A percentile compares a stretch with the other conserved stretches of the same genome.
These are phyloP conservation scores for Desmodus rotundus DNA, from an alignment of 2,113 vertebrate species.

Conservation along the genomic window DNA sequence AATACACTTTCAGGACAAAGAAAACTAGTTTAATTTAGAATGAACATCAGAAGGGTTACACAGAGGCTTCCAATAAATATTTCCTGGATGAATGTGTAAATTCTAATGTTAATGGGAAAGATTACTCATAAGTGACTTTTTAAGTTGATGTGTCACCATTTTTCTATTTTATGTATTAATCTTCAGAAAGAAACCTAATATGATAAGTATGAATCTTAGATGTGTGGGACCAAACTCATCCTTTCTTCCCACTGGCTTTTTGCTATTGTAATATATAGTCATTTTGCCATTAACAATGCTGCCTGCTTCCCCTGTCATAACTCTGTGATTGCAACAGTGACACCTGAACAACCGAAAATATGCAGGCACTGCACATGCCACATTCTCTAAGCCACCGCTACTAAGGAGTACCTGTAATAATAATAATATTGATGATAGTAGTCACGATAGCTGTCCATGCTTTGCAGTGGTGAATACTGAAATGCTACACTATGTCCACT, in stretches of 20 bases:
- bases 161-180: background rate
- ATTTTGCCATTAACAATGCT: background rate
- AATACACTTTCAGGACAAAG: background rate
- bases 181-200: background rate
- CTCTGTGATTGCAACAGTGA: background rate
- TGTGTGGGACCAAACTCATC: background rate
- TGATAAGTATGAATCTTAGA: background rate
- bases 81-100: background rate
- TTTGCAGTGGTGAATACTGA: background rate
- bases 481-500: accelerated
- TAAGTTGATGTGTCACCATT: background rate
- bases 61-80: background rate
- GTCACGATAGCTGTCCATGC: accelerated
- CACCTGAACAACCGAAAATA: background rate
- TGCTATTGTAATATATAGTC: background rate
- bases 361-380: background rate
- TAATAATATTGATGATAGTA: accelerated
- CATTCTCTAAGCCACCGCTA: background rate
- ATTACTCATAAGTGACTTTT: background rate
- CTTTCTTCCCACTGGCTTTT: background rate
- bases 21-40: background rate
- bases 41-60: background rate
- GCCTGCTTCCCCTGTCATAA: background rate
- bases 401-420: background rate
- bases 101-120: background rate